A percentile compares a stretch with the other conserved stretches of the same genome.
These are phyloP conservation scores for Drosophila parthenogenetica DNA, from an alignment of 2,888 invertebrate genomes.

Conservation along the genomic window DNA sequence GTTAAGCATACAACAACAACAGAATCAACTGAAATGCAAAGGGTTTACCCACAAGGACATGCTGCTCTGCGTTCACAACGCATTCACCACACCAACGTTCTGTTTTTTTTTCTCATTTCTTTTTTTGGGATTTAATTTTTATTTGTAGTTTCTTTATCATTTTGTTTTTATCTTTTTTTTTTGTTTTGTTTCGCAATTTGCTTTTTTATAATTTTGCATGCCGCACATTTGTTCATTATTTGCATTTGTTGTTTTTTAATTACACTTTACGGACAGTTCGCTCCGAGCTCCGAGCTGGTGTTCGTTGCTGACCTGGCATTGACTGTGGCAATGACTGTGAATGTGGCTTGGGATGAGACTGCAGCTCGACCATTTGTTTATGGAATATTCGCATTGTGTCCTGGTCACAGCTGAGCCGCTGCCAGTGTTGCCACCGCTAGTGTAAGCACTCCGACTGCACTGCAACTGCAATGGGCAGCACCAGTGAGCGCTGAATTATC, in stretches of 20 bases:
- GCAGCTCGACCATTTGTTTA: slow-evolving; percentile 47
- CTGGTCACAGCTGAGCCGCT: slow-evolving; percentile 80
- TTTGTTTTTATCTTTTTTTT: slow-evolving; percentile 19
- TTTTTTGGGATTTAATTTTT: slow-evolving; percentile 19
- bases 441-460: slow-evolving; percentile 56
- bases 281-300: slow-evolving; percentile 16
- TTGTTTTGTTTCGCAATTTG: slow-evolving; percentile 43
- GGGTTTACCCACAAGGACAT: slow-evolving; percentile 55
- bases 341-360: not conserved
- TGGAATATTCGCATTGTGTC: slow-evolving; percentile 28
- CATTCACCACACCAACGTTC: slow-evolving; percentile 22
- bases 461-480: slow-evolving; percentile 69
- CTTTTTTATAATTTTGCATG: slow-evolving; percentile 44
- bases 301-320: slow-evolving; percentile 15
- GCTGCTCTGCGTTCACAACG: slow-evolving; percentile 49
- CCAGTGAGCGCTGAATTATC: slow-evolving; percentile 85
- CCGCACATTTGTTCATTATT: slow-evolving; percentile 51
- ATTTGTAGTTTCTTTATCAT: slow-evolving; percentile 22
- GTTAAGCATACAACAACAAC: slow-evolving; percentile 49
- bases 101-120: slow-evolving; percentile 41
- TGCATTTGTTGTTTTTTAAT: slow-evolving; percentile 72
- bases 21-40: slow-evolving; percentile 49
- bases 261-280: slow-evolving; percentile 57
- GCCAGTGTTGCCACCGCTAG: slow-evolving; percentile 58
- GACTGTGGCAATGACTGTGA: slow-evolving; percentile 11